phyloP scores from a whole-genome alignment of 2,888 invertebrate genomes.

The Drosophila meridiana region DNA sequence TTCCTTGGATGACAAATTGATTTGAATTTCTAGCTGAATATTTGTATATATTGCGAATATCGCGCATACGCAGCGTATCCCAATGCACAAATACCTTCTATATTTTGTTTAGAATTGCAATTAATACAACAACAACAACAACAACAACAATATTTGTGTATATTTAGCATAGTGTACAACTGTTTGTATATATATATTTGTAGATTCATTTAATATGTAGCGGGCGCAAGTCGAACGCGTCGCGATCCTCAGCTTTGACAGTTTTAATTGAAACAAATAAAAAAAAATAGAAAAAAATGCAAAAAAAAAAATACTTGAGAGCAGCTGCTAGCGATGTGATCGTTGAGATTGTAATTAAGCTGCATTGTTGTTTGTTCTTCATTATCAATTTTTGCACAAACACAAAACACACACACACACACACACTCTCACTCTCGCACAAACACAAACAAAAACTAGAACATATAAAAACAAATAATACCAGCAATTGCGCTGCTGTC shows the following conservation, averaged over 20 bases:
- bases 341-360: constrained; percentile 51
- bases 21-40: constrained; percentile 11
- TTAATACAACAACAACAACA: background rate
- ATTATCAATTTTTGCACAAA: constrained; percentile 25
- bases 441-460: constrained; percentile 14
- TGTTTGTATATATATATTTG: constrained; percentile 23
- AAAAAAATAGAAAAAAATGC: background rate
- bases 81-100: background rate
- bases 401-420: constrained; percentile 9
- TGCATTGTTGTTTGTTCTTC: constrained; percentile 32
- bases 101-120: constrained; percentile 6
- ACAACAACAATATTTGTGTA: constrained; percentile 1
- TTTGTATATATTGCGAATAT: constrained; percentile 11
- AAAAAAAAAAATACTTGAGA: constrained; percentile 15
- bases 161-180: background rate
- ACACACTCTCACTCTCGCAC: constrained; percentile 5
- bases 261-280: constrained; percentile 21
- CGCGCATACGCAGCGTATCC: constrained; percentile 28
- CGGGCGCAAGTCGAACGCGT: background rate
- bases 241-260: constrained; percentile 34
- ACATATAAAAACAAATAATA: constrained; percentile 5
- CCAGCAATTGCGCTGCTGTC: constrained; percentile 34
- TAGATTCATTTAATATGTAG: constrained; percentile 21
- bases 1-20: background rate
- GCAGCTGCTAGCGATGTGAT: constrained; percentile 36